Evolutionary conservation across 1,140 invertebrate genomes (phyloP), one percentile per base, ranked within the genome.

Genomic region (Amphibalanus amphitrite): DNA sequence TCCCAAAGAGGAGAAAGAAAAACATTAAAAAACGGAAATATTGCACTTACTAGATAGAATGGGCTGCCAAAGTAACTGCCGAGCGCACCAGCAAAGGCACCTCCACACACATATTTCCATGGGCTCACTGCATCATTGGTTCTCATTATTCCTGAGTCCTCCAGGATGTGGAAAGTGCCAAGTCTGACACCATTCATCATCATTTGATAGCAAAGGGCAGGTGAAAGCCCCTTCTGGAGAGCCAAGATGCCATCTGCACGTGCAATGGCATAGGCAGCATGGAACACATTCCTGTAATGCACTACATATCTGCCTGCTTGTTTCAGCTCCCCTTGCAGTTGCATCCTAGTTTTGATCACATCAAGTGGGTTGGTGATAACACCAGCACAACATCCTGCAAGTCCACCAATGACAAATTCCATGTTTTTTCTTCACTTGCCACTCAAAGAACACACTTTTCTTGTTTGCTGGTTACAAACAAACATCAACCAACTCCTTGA

Each of bases 271-370:
- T 86, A 86, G 68, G 85, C 84, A 0, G 87, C 89, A 78, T 90
- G 87, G 23, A 89, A 80, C 15, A 90, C 84, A 72, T 90, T 89
- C 38, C 82, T 82, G 74, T 88, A 89, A 74, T 84, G 81, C 29
- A 82, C 82, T 20, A 80, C 79, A 74, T 88, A 88, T 0, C 84
- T 78, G 0, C 90, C 90, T 59, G 84, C 82, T 0, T 86, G 85
- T 73, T 86, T 84, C 25, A 95, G 78, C 78, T 96, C 93, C 17
- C 93, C 93, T 81, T 95, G 93, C 0, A 95, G 81, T 78, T 96
- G 93, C 76, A 95, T 85, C n/a, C 92, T 84, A 13, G 91, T 95
- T 81, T 96, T 96, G 0, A 94, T 85, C 0, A 95, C 90, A 79
- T 97, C 93, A 59, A 95, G 78, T 0, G 87, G 88, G 76, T 89